Percentiles rank a stretch among this genome's conserved stretches.
These are phyloP conservation scores for Cololabis saira DNA, from an alignment of 2,113 vertebrate species.

Conservation along the genomic window DNA sequence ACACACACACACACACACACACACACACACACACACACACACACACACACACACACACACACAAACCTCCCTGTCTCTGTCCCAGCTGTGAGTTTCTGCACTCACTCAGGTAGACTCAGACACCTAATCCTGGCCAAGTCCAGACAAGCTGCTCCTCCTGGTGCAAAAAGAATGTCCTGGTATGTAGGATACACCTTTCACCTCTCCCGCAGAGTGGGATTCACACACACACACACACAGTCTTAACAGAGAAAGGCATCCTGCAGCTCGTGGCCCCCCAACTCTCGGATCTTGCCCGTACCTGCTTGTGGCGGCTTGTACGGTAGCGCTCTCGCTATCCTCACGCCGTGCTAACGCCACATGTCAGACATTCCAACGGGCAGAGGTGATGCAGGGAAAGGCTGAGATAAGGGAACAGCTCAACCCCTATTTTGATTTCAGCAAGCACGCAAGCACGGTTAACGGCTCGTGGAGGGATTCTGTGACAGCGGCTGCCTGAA, in stretches of 20 bases:
- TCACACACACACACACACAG: conserved; percentile 26
- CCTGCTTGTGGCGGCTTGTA: conserved; percentile 65
- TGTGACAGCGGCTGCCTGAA: background rate
- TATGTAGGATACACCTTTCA: conserved; percentile 72
- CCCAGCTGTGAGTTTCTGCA: conserved; percentile 36
- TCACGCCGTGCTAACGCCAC: conserved; percentile 50
- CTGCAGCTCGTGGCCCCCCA: conserved; percentile 44
- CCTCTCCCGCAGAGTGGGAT: conserved; percentile 49
- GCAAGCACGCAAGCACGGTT: conserved; percentile 2
- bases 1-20: background rate
- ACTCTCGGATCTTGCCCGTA: conserved; percentile 52
- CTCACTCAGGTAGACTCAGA: conserved; percentile 55
- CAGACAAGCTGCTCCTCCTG: conserved; percentile 72
- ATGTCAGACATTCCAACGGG: conserved; percentile 58
- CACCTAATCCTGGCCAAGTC: conserved; percentile 70
- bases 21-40: background rate
- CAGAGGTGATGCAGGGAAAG: conserved; percentile 26
- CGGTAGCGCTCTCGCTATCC: conserved; percentile 16
- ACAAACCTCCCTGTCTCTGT: background rate
- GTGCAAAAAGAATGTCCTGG: conserved; percentile 54
- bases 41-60: background rate
- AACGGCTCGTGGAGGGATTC: conserved; percentile 11
- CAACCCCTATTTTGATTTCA: conserved; percentile 25
- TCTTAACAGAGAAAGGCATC: conserved; percentile 50
- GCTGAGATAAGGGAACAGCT: conserved; percentile 16